Conservation (phyloP, 2,888 invertebrate species). For the Rotaria socialis region DNA sequence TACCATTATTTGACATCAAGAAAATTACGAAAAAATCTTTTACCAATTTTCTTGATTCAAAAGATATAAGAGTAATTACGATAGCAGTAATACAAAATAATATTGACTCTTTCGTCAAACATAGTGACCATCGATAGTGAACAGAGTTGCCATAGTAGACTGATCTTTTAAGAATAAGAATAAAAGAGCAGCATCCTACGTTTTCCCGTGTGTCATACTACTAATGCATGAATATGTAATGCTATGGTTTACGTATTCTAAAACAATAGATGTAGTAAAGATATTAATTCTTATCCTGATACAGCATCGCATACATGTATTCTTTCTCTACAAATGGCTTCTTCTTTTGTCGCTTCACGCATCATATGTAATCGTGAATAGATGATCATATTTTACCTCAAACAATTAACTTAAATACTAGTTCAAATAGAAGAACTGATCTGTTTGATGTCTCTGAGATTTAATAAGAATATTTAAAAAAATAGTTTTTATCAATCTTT, state of each 20-base stretch:
- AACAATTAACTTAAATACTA: neutral
- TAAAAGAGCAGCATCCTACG: neutral
- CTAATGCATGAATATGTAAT: neutral
- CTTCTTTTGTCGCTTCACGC: constrained; percentile 1
- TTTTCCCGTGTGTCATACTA: neutral
- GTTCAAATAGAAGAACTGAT: neutral
- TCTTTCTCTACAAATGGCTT: neutral
- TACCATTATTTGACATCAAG: neutral
- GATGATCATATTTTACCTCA: neutral
- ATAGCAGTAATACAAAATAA: neutral
- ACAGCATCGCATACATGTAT: neutral
- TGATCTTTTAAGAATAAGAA: neutral
- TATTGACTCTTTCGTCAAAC: neutral
- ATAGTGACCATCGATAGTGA: neutral
- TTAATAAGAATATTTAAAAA: no score
- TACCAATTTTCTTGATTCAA: no score
- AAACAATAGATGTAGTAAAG: neutral
- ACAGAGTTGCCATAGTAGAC: neutral
- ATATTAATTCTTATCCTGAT: neutral
- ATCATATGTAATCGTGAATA: neutral
- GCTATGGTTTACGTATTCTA: neutral
- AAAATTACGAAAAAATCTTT: neutral
- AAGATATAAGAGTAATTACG: neutral
- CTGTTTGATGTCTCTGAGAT: neutral
- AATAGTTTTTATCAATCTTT: neutral